Percentiles rank a stretch among this genome's conserved stretches.
Evolutionary conservation across 2,797 vertebrate genomes (phyloP).

Genomic region (Anomalospiza imberbis): DNA sequence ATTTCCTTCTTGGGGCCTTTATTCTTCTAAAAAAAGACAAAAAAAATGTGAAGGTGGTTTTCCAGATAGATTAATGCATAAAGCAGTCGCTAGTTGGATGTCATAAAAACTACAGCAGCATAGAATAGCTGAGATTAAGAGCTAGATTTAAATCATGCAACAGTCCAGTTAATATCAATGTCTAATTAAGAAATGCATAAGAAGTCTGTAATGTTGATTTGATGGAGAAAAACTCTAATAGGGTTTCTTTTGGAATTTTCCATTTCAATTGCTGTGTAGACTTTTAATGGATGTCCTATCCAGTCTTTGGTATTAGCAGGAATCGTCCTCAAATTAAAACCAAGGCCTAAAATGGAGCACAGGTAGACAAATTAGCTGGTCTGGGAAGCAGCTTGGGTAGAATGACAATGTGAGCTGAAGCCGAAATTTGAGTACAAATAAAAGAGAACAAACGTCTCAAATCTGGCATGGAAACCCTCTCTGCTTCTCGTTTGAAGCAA

Average conservation of each 20-base stretch:
- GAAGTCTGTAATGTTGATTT: slow-evolving; percentile 71
- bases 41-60: slow-evolving; percentile 65
- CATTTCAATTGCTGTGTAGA: slow-evolving; percentile 45
- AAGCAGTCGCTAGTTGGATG: slow-evolving; percentile 58
- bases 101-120: slow-evolving; percentile 69
- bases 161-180: slow-evolving; percentile 65
- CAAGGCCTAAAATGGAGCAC: slow-evolving; percentile 40
- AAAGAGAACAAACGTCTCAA: slow-evolving; percentile 3
- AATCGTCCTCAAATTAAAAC: slow-evolving; percentile 53
- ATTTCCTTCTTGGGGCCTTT: slow-evolving; percentile 69
- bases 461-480: neutral
- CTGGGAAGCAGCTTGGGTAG: neutral
- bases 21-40: slow-evolving; percentile 63
- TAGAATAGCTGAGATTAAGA: slow-evolving; percentile 70
- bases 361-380: slow-evolving; percentile 59
- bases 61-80: slow-evolving; percentile 67
- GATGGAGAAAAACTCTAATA: slow-evolving; percentile 64
- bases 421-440: slow-evolving; percentile 12
- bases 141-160: slow-evolving; percentile 67
- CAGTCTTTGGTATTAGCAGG: slow-evolving; percentile 33
- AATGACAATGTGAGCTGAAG: slow-evolving; percentile 34
- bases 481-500: neutral
- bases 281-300: slow-evolving; percentile 53
- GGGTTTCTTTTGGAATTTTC: slow-evolving; percentile 65
- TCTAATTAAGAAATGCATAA: slow-evolving; percentile 73